phyloP scores from a whole-genome alignment of 2,888 invertebrate species.

The Pseudococcus viburni region DNA sequence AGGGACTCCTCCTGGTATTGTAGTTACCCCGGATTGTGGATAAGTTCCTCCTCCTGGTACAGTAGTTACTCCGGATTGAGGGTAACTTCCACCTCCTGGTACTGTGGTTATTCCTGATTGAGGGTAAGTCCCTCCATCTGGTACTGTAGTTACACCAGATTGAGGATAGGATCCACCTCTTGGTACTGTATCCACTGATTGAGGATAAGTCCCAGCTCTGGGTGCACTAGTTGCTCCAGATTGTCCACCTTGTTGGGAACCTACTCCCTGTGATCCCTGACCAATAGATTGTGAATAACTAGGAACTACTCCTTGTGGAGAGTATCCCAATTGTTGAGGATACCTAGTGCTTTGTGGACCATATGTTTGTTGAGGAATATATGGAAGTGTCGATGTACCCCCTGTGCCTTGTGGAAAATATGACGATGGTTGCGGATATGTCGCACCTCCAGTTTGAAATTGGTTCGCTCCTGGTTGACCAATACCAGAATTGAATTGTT shows the following conservation, averaged over 20 bases:
- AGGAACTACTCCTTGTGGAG: neutral
- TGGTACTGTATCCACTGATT: no score
- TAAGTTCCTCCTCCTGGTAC: neutral
- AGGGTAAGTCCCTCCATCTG: neutral
- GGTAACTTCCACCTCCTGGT: neutral
- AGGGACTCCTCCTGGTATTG: no score
- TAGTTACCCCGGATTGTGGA: no score
- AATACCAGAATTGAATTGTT: neutral
- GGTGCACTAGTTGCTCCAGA: no score
- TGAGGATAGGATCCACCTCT: no score
- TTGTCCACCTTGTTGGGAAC: neutral
- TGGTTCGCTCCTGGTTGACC: neutral
- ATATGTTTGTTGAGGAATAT: neutral
- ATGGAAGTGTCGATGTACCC: neutral
- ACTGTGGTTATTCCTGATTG: neutral
- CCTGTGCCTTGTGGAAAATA: neutral
- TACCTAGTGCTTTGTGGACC: neutral
- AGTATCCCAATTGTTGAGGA: neutral
- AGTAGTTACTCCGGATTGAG: no score
- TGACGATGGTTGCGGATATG: neutral
- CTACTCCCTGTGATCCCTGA: neutral
- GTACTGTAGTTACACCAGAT: no score
- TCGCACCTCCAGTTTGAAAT: neutral
- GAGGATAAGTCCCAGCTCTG: no score
- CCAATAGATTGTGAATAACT: neutral